Conservation (phyloP, 2,888 invertebrate species). For the Hybos culiciformis region DNA sequence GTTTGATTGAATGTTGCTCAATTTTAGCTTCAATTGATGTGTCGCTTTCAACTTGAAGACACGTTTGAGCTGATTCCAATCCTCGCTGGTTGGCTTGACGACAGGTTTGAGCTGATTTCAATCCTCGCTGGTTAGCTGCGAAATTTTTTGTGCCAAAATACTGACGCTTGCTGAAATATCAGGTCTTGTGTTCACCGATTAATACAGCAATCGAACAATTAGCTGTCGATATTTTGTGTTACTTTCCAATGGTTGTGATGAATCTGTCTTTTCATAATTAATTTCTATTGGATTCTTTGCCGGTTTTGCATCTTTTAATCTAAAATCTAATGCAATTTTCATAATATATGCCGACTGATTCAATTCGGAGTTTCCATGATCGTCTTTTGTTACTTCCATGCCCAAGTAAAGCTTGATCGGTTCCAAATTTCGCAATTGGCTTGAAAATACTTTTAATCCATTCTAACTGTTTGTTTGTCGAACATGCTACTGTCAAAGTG, state of each 20-base stretch:
- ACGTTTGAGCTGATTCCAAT: constrained; percentile 21
- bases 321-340: constrained; percentile 13
- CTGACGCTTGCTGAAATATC: constrained; percentile 15
- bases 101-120: too few relatives aligned
- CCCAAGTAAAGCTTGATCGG: constrained; percentile 8
- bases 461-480: too few relatives aligned
- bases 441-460: too few relatives aligned
- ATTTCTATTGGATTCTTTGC: constrained; percentile 10
- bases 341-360: constrained; percentile 11
- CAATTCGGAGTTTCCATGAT: constrained; percentile 10
- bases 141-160: too few relatives aligned
- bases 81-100: too few relatives aligned
- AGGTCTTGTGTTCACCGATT: too few relatives aligned
- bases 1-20: constrained; percentile 1
- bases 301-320: too few relatives aligned
- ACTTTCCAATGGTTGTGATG: constrained; percentile 3
- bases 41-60: constrained; percentile 17
- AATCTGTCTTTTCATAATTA: constrained; percentile 9
- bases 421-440: constrained; percentile 17
- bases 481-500: too few relatives aligned
- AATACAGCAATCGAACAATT: too few relatives aligned
- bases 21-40: constrained; percentile 3
- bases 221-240: too few relatives aligned
- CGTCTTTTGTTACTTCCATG: constrained; percentile 10
- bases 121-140: too few relatives aligned